phyloP scores from a whole-genome alignment of 2,888 invertebrate species.

The Drosophila percnosoma region DNA sequence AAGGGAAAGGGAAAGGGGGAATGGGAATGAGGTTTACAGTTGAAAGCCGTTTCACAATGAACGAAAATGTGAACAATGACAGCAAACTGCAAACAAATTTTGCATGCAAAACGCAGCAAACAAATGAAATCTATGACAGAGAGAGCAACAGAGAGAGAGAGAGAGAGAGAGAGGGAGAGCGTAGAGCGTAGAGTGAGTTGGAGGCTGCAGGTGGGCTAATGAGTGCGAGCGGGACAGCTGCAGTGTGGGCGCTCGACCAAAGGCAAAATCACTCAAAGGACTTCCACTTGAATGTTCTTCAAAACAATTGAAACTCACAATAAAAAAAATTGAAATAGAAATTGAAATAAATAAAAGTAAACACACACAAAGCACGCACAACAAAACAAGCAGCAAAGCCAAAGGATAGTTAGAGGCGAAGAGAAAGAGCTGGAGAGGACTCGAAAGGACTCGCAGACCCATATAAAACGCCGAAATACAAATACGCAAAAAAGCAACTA shows the following conservation, averaged over 20 bases:
- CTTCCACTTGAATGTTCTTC: slow-evolving; percentile 74
- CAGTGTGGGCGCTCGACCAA: slow-evolving; percentile 29
- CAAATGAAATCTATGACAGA: slow-evolving; percentile 26
- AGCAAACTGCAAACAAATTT: slow-evolving; percentile 70
- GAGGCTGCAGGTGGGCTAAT: not conserved
- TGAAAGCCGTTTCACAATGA: slow-evolving; percentile 48
- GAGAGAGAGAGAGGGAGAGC: not conserved
- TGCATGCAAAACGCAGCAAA: slow-evolving; percentile 71
- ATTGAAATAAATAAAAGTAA: not conserved
- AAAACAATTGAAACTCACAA: slow-evolving; percentile 43
- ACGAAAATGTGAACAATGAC: slow-evolving; percentile 57
- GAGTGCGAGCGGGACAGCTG: slow-evolving; percentile 13
- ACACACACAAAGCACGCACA: slow-evolving; percentile 15
- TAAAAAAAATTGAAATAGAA: slow-evolving; percentile 15
- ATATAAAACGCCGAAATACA: not conserved
- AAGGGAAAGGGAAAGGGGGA: not conserved
- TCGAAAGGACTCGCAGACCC: not conserved
- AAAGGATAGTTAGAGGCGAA: not conserved
- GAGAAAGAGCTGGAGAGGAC: not conserved
- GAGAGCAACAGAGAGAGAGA: not conserved
- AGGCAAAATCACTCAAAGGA: slow-evolving; percentile 61
- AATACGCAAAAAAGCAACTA: slow-evolving; percentile 2
- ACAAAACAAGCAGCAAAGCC: not conserved
- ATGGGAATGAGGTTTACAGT: slow-evolving; percentile 3
- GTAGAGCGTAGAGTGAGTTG: not conserved